Conservation (phyloP, 2,797 vertebrate genomes). For the Arremon brunneinucha region DNA sequence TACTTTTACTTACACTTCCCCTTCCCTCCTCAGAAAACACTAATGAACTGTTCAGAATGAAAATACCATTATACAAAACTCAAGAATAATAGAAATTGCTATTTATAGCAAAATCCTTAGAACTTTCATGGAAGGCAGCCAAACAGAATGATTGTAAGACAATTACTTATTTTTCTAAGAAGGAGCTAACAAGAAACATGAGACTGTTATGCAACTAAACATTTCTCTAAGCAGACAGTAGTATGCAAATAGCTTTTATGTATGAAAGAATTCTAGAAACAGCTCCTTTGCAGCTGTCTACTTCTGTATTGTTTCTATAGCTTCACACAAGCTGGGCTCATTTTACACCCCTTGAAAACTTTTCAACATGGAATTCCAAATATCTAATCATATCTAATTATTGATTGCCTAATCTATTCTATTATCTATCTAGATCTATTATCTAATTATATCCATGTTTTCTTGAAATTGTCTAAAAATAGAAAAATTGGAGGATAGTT, state of each 20-base stretch:
- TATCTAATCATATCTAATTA: background rate
- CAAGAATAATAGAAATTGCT: background rate
- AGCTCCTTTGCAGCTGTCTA: background rate
- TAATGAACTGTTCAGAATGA: background rate
- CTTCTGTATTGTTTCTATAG: background rate
- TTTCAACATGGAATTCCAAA: background rate
- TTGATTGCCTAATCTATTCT: too few species aligned
- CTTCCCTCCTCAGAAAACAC: background rate
- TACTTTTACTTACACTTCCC: background rate
- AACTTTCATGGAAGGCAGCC: background rate
- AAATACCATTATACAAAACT: background rate
- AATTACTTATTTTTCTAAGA: background rate
- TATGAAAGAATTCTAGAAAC: background rate
- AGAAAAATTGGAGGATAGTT: background rate
- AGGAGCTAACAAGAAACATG: background rate
- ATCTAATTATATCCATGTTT: background rate
- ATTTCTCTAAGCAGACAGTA: background rate
- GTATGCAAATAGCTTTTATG: background rate
- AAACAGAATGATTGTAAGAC: background rate
- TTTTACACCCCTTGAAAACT: background rate
- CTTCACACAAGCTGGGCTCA: background rate
- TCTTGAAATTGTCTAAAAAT: background rate
- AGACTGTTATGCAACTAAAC: background rate
- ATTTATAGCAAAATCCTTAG: background rate
- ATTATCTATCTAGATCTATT: too few species aligned